Conservation (phyloP, 2,888 invertebrate species). For the Xestia ashworthii region DNA sequence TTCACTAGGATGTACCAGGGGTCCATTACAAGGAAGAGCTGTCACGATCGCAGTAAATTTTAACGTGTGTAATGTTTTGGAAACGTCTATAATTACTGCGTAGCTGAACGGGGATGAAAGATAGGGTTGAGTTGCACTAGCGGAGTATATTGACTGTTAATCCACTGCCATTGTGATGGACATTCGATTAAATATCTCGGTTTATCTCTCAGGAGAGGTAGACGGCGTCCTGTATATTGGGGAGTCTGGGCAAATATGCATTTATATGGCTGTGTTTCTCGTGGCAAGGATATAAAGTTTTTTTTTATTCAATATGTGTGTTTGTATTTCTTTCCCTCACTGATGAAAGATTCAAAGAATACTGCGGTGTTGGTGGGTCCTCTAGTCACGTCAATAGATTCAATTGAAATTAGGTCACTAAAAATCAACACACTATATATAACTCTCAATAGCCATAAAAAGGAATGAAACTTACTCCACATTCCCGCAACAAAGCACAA, state of each 20-base stretch:
- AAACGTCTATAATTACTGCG: slow-evolving; percentile 33
- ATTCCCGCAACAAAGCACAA: slow-evolving; percentile 32
- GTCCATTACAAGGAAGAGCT: slow-evolving; percentile 3
- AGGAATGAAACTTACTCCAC: background rate
- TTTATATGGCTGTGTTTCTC: background rate
- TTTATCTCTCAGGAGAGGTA: slow-evolving; percentile 39
- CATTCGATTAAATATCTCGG: slow-evolving; percentile 49
- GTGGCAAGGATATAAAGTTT: background rate
- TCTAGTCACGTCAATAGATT: background rate
- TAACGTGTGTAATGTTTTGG: slow-evolving; percentile 31
- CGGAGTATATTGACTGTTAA: slow-evolving; percentile 37
- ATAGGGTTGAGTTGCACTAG: slow-evolving; percentile 11
- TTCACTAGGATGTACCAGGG: slow-evolving; percentile 35
- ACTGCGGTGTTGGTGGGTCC: background rate
- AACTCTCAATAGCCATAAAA: background rate
- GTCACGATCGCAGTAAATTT: slow-evolving; percentile 32
- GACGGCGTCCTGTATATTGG: background rate
- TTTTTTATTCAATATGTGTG: background rate
- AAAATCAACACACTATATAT: background rate
- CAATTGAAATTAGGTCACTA: background rate
- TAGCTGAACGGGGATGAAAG: slow-evolving; percentile 37
- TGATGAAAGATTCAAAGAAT: background rate
- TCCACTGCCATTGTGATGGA: slow-evolving; percentile 36
- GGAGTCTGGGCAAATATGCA: background rate
- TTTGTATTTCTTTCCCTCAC: no score